Evolutionary conservation across 2,113 vertebrate species (phyloP), one percentile per base, ranked within the genome.

Genomic region (Cephalopholis sonnerati): DNA sequence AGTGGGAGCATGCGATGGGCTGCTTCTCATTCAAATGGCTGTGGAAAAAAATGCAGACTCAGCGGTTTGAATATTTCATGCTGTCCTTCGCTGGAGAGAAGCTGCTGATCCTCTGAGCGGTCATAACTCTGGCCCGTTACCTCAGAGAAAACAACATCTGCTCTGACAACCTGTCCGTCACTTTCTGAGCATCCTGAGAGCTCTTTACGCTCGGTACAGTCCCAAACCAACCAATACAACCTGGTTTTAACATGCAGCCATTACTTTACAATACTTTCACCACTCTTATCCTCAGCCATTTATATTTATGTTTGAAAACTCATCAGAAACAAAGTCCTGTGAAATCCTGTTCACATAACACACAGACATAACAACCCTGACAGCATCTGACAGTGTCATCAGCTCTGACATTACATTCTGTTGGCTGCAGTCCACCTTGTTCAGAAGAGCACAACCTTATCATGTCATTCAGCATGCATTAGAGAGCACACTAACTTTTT

Each of bases 21-120:
- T 62, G 44, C 8, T 57, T 78, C 59, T 78, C 74, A 39, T 74
- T 85, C 36, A 84, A 77, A 77, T 44, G 61, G 25, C 59, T 79
- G 68, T 50, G 4, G 48, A 62, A 70, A 87, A 80, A 54, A 73
- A 85, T 58, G 83, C 82, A 70, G 67, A 48, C 36, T 89, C 83
- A 86, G 85, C 89, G 71, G 25, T 83, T 61, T 92, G 66, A 93
- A 93, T 93, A 89, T 93, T 92, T 93, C 75, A 93, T 89, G 74
- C 32, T 83, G 90, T 86, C 88, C 90, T 92, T 92, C 88, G 61
- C 63, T 81, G 16, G 61, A 32, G 25, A 90, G 72, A 79, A 74
- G 83, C 63, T 51, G 79, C 83, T 55, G 62, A 85, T 90, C 76
- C 22, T 81, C 78, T 62, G 83, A 87, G 55, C 20, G 50, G 65